These are phyloP conservation scores for Spinus pinus DNA, from an alignment of 2,797 vertebrate genomes.

Conservation along the genomic window DNA sequence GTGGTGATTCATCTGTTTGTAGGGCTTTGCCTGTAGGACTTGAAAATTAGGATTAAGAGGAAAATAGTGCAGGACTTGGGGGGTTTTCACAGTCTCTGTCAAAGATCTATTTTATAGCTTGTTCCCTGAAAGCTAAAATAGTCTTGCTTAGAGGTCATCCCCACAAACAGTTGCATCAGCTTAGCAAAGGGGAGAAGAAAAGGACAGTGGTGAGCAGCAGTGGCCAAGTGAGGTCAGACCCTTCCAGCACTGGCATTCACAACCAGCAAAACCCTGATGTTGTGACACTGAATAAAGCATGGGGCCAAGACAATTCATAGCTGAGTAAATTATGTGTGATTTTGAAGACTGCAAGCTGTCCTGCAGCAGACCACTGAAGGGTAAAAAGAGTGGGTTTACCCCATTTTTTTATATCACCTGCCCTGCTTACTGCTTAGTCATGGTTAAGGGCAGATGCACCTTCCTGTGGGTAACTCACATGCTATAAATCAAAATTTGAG, in stretches of 20 bases:
- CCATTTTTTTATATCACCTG: neutral
- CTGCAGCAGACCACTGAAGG: neutral
- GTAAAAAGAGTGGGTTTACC: neutral
- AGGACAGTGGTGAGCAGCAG: neutral
- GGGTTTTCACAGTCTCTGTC: accelerated
- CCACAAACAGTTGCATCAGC: neutral
- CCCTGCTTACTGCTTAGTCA: neutral
- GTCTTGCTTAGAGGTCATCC: neutral
- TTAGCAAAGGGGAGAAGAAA: neutral
- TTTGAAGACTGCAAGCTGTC: neutral
- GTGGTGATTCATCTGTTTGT: neutral
- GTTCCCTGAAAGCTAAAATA: neutral
- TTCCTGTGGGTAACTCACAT: neutral
- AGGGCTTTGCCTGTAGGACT: neutral
- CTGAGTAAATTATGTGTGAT: neutral
- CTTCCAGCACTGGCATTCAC: neutral
- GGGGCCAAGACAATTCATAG: neutral
- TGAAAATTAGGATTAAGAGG: neutral
- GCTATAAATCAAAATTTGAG: neutral
- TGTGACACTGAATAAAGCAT: neutral
- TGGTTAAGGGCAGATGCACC: neutral
- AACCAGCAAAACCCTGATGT: neutral
- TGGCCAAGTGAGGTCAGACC: accelerated
- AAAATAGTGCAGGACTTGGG: neutral
- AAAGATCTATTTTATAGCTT: neutral